phyloP scores from a whole-genome alignment of 2,113 vertebrate genomes.

The Ia io region DNA sequence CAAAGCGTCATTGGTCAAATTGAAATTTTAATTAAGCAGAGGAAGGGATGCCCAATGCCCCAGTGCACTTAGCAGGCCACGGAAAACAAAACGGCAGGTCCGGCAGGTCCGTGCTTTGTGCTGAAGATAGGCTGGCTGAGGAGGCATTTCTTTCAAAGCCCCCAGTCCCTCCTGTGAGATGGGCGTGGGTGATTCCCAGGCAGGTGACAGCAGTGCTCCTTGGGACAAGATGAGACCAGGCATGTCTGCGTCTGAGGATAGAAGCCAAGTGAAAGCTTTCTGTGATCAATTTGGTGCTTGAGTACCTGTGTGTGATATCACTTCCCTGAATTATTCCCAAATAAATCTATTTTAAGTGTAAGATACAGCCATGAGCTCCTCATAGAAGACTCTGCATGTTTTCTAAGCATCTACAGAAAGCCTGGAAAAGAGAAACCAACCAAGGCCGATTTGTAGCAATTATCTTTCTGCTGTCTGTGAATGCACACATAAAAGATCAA shows the following conservation, averaged over 20 bases:
- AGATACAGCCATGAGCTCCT: not conserved
- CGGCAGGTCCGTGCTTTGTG: not conserved
- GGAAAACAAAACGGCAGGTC: not conserved
- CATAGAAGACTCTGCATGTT: not conserved
- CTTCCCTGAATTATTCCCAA: conserved; percentile 26
- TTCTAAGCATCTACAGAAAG: not conserved
- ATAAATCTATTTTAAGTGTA: conserved; percentile 1
- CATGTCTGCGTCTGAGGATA: conserved; percentile 39
- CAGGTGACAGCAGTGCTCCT: not conserved
- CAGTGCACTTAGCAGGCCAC: not conserved
- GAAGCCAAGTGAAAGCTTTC: conserved; percentile 62
- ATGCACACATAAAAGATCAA: not conserved
- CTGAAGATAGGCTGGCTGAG: not conserved
- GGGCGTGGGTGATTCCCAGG: not conserved
- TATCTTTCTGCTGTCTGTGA: not conserved
- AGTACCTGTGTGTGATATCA: not conserved
- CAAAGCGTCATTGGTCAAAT: conserved; percentile 66
- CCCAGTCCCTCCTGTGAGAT: not conserved
- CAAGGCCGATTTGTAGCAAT: not conserved
- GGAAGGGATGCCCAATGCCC: not conserved
- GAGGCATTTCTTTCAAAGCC: not conserved
- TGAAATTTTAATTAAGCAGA: conserved; percentile 76
- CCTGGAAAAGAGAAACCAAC: not conserved
- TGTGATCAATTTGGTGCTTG: conserved; percentile 72
- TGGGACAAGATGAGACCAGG: conserved; percentile 43